Evolutionary conservation across 2,888 invertebrate genomes (phyloP).

Genomic region (Stenichneumon culpator): DNA sequence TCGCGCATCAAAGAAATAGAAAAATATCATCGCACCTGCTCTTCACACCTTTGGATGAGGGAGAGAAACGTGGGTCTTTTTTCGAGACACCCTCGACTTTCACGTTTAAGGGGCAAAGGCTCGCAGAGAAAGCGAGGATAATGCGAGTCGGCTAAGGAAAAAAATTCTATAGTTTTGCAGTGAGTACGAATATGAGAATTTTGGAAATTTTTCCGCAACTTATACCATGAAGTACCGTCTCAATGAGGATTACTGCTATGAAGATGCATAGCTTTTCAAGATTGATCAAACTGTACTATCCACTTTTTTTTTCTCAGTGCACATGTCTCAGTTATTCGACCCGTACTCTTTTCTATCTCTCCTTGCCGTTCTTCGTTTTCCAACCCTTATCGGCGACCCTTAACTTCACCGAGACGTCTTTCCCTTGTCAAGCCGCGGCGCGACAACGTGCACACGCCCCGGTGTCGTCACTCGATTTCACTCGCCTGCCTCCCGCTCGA

Average conservation of each 20-base stretch:
- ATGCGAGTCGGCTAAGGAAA: background rate
- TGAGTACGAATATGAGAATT: background rate
- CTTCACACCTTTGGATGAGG: constrained; percentile 22
- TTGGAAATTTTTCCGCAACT: background rate
- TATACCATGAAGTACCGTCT: background rate
- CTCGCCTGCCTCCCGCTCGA: constrained; percentile 20
- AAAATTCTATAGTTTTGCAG: background rate
- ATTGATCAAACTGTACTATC: too few relatives aligned
- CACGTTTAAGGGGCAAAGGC: background rate
- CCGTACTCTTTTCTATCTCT: constrained; percentile 3
- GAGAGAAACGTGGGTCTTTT: constrained; percentile 1
- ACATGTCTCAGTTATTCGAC: background rate
- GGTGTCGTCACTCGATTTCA: constrained; percentile 37
- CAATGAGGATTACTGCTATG: too few relatives aligned
- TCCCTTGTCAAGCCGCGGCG: constrained; percentile 30
- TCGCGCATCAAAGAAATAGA: constrained; percentile 42
- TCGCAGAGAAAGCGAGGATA: background rate
- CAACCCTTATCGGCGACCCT: constrained; percentile 26
- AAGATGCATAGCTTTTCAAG: too few relatives aligned
- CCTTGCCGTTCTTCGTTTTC: background rate
- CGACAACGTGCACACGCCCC: constrained; percentile 12
- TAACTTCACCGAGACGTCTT: constrained; percentile 15
- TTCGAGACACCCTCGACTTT: background rate
- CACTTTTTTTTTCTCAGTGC: background rate
- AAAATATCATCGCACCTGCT: constrained; percentile 42